Evolutionary conservation across 1,140 invertebrate species (phyloP).

Genomic region (Drosophila tani): DNA sequence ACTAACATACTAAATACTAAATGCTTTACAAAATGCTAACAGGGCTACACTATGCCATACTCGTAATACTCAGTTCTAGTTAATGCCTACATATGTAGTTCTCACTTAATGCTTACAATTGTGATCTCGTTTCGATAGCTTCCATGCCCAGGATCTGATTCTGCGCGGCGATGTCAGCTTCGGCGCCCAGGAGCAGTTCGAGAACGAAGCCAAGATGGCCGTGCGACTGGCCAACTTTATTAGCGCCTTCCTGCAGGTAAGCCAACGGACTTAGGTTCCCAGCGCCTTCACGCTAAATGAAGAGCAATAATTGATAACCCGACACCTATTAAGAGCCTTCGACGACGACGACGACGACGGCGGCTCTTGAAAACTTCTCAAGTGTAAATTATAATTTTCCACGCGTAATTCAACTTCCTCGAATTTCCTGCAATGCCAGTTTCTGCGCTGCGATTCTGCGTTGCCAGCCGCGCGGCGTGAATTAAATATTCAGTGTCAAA

Average conservation of each 20-base stretch:
- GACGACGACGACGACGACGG: conserved; percentile 68
- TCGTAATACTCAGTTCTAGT: too few relatives aligned
- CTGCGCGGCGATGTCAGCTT: conserved; percentile 93
- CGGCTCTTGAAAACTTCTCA: conserved; percentile 81
- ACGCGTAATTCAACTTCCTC: conserved; percentile 84
- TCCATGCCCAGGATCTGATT: conserved; percentile 89
- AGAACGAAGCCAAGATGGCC: conserved; percentile 98
- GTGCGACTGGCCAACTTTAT: conserved; percentile 97
- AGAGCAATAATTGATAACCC: conserved; percentile 83
- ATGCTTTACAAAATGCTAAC: too few relatives aligned
- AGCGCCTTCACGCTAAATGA: conserved; percentile 73
- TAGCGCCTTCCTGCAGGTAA: conserved; percentile 95
- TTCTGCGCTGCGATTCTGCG: conserved; percentile 47
- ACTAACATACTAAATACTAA: too few relatives aligned
- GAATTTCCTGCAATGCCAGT: conserved; percentile 82
- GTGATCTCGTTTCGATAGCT: conserved; percentile 85
- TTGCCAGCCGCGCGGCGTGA: conserved; percentile 60
- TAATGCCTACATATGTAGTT: too few relatives aligned
- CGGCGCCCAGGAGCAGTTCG: conserved; percentile 95
- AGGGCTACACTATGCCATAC: too few relatives aligned
- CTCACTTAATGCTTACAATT: too few relatives aligned
- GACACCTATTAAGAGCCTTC: conserved; percentile 82
- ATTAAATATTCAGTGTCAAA: conserved; percentile 85
- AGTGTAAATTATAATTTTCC: conserved; percentile 85
- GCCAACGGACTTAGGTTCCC: conserved; percentile 49